Base-by-base conservation (phyloP, 2,888 invertebrate genomes). In the Drosophila antonietae region DNA sequence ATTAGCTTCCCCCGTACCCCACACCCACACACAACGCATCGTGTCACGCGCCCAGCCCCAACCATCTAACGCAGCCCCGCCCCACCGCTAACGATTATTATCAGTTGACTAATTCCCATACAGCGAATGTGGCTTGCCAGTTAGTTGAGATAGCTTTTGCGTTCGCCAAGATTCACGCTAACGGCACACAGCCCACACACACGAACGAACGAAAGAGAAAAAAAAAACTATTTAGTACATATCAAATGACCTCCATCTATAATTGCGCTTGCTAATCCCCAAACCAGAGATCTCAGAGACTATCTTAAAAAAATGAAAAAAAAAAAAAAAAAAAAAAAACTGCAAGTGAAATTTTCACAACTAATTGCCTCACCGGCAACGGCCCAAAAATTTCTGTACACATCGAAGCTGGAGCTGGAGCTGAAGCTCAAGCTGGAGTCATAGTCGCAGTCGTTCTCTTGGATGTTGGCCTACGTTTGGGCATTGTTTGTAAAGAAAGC, bases 331-430 rank as follows among this genome's bases (percentile, higher is more conserved):
- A 23, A 41, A 41, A 28, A 55, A 86, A 84, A 84, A 84, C 82
- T 84, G 84, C 84, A 84, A 84, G 84, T 84, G 84, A 84, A 84
- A 84, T 89, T 84, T 87, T 75, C 88, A 81, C 73, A 73, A 72
- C 88, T 89, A 84, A 84, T 84, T 84, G 84, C 87, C 84, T 63
- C 70, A 33, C 12, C 78, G 79, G 84, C 78, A 61, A 37, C 78
- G 44, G 28, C 67, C 79, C 61, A 75, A 83, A 83, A 83, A 78
- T 77, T 49, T 77, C 75, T 78, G 68, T 75, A 74, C 67, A 61
- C 52, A 51, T 28, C 33, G 49, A 6, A 49, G 49, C 4, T 28
- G 15, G 8, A 47, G 46, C 3, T 28, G 2, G 2, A 20, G 46
- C 3, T 28, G 2, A 2, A 20, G 49, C 4, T 28, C 9, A 10